Conservation (phyloP, 1,140 invertebrate species). For the Drosophila truncata region DNA sequence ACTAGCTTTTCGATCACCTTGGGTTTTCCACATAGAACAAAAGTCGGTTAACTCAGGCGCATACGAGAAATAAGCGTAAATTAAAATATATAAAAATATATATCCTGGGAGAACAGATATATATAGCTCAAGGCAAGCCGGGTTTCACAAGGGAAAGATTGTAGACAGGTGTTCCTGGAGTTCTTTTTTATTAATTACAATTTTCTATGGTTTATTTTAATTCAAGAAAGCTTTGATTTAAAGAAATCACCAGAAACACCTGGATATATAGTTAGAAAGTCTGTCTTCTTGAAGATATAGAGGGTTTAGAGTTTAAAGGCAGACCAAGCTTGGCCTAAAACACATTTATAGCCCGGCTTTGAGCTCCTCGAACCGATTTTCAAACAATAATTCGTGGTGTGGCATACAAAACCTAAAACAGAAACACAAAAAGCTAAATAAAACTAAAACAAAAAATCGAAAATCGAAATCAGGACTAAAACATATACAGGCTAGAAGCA, state of each 20-base stretch:
- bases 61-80: conserved; percentile 11
- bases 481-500: conserved; percentile 46
- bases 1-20: conserved; percentile 19
- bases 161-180: background rate
- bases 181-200: background rate
- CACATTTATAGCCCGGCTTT: no score
- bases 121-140: background rate
- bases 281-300: background rate
- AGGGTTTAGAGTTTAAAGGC: background rate
- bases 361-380: conserved; percentile 30
- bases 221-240: no score
- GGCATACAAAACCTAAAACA: conserved; percentile 35
- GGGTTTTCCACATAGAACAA: conserved; percentile 1
- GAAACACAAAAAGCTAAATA: conserved; percentile 2
- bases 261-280: background rate
- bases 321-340: conserved; percentile 9
- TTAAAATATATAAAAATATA: background rate
- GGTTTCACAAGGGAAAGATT: background rate
- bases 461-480: conserved; percentile 36
- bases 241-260: background rate
- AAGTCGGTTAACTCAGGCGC: conserved; percentile 15
- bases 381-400: conserved; percentile 74
- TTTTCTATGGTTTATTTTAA: background rate
- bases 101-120: background rate
- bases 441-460: conserved; percentile 8